Conservation (phyloP, 1,140 invertebrate genomes). For the Thrips palmi region DNA sequence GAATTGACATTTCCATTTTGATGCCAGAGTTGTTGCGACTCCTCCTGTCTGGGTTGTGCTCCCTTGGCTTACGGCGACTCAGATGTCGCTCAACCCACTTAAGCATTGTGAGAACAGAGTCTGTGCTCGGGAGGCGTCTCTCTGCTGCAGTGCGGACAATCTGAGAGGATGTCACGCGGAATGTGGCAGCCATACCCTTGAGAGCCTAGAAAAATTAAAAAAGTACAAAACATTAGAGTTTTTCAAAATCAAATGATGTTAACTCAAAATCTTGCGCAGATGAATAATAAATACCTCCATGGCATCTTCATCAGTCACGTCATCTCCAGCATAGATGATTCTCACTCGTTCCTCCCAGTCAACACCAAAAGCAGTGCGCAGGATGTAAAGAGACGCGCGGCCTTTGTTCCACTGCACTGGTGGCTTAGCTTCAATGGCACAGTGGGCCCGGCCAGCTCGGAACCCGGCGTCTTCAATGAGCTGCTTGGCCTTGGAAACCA, state of each 20-base stretch:
- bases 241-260: no score
- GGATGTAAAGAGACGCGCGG: slow-evolving; percentile 72
- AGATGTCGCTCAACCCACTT: slow-evolving; percentile 78
- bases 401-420: slow-evolving; percentile 85
- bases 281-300: slow-evolving; percentile 50
- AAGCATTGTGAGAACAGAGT: slow-evolving; percentile 71
- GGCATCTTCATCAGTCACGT: slow-evolving; percentile 78
- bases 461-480: slow-evolving; percentile 61
- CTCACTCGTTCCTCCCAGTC: slow-evolving; percentile 81
- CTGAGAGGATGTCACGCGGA: slow-evolving; percentile 64
- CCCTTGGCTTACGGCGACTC: slow-evolving; percentile 48
- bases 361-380: slow-evolving; percentile 71
- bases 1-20: slow-evolving; percentile 47
- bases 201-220: slow-evolving; percentile 36
- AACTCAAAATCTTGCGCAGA: no score
- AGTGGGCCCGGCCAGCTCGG: slow-evolving; percentile 54
- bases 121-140: slow-evolving; percentile 63
- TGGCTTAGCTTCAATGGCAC: slow-evolving; percentile 70
- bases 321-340: slow-evolving; percentile 80
- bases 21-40: slow-evolving; percentile 35
- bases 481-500: slow-evolving; percentile 45
- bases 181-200: slow-evolving; percentile 80
- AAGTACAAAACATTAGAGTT: no score
- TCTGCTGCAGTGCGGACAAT: slow-evolving; percentile 75
- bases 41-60: no score